A percentile compares a stretch with the other conserved stretches of the same genome.
Conservation (phyloP, 2,888 invertebrate species). For the Agelastica alni region DNA sequence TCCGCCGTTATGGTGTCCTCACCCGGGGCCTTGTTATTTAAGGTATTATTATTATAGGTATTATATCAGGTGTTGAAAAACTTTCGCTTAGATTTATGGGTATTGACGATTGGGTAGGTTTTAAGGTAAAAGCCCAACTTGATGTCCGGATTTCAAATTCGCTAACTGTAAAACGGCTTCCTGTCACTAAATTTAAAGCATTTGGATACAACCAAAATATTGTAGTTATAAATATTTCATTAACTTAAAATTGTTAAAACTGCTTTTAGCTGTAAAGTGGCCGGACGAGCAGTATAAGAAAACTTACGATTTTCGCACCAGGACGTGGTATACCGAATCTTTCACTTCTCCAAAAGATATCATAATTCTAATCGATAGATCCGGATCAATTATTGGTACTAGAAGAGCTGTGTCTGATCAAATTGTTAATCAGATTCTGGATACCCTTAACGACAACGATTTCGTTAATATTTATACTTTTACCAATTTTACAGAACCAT, state of each 20-base stretch:
- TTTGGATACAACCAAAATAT: not conserved
- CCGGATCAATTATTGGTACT: conserved; percentile 68
- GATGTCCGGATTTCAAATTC: no score
- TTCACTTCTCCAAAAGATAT: conserved; percentile 97
- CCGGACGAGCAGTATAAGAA: conserved; percentile 57
- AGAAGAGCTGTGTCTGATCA: conserved; percentile 84
- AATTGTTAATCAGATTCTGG: conserved; percentile 85
- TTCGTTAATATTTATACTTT: conserved; percentile 96
- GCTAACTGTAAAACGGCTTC: no score
- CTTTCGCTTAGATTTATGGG: no score
- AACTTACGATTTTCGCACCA: conserved; percentile 91
- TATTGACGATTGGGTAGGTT: no score
- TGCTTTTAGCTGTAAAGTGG: conserved; percentile 75
- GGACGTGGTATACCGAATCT: conserved; percentile 97
- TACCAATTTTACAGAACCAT: conserved; percentile 74
- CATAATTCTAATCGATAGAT: conserved; percentile 68
- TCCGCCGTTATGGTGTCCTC: no score
- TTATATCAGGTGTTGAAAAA: no score
- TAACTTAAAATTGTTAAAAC: no score
- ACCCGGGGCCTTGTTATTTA: no score
- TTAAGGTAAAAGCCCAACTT: no score
- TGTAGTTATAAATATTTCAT: not conserved
- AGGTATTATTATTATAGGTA: no score
- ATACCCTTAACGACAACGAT: conserved; percentile 96
- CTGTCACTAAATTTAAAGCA: no score